Percentiles rank a stretch among this genome's conserved stretches.
Conservation (phyloP, 2,888 invertebrate genomes). For the Acronicta psi region DNA sequence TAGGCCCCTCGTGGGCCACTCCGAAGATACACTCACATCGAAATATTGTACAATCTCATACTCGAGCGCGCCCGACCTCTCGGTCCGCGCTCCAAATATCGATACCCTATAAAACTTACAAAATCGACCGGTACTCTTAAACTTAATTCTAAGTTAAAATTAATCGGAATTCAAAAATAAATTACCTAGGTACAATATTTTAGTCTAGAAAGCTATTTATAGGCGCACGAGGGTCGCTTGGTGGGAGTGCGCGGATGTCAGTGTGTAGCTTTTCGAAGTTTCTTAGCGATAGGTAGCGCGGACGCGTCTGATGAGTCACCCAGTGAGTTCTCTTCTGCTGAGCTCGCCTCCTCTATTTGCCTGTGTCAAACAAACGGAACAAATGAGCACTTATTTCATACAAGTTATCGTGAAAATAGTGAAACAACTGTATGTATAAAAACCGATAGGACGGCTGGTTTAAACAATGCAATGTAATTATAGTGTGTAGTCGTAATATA, state of each 20-base stretch:
- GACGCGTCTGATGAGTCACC: slow-evolving; percentile 78
- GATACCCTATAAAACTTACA: slow-evolving; percentile 89
- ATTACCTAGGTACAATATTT: slow-evolving; percentile 90
- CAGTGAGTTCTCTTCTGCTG: slow-evolving; percentile 88
- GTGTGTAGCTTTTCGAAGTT: slow-evolving; percentile 85
- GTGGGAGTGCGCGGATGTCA: slow-evolving; percentile 82
- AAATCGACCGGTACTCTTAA: slow-evolving; percentile 87
- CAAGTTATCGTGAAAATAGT: slow-evolving; percentile 24
- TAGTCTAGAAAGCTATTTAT: slow-evolving; percentile 88
- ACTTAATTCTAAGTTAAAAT: slow-evolving; percentile 88
- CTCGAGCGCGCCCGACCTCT: slow-evolving; percentile 72
- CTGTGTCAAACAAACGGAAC: slow-evolving; percentile 63
- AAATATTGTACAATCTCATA: slow-evolving; percentile 82
- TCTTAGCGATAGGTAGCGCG: slow-evolving; percentile 81
- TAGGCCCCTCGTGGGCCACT: slow-evolving; percentile 75
- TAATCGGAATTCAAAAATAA: slow-evolving; percentile 90
- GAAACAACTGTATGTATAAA: slow-evolving; percentile 45
- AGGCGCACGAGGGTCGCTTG: slow-evolving; percentile 80
- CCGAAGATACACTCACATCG: slow-evolving; percentile 76
- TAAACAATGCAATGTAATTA: slow-evolving; percentile 34
- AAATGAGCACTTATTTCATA: slow-evolving; percentile 19
- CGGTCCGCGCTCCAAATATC: slow-evolving; percentile 80
- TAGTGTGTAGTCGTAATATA: slow-evolving; percentile 14
- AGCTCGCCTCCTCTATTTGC: slow-evolving; percentile 87
- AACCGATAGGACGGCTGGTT: slow-evolving; percentile 24